Percentiles rank a stretch among this genome's conserved stretches.
Conservation (phyloP, 2,113 vertebrate genomes). For the Agelaius tricolor region DNA sequence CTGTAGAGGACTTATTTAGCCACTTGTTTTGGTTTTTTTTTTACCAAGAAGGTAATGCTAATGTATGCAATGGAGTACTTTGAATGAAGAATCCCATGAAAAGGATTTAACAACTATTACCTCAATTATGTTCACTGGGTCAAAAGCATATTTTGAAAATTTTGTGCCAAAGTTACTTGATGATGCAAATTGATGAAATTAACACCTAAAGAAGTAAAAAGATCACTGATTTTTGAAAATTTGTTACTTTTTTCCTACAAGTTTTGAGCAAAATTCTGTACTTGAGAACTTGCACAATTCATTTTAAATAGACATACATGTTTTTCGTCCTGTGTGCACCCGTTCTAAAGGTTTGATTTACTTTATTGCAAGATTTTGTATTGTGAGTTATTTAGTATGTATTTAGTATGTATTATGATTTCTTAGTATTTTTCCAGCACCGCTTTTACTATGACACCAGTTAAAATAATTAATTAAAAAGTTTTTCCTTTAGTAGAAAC, state of each 20-base stretch:
- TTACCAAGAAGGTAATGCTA: not conserved
- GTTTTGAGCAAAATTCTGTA: not conserved
- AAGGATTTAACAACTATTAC: not conserved
- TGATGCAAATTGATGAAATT: not conserved
- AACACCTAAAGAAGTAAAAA: not conserved
- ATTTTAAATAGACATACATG: not conserved
- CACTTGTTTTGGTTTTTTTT: not conserved
- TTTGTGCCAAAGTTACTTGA: not conserved
- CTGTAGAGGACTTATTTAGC: not conserved
- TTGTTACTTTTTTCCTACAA: not conserved
- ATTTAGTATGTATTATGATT: not conserved
- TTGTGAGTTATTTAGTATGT: not conserved
- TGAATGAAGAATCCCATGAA: not conserved
- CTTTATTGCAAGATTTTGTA: not conserved
- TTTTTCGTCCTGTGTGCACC: not conserved
- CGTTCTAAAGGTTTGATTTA: not conserved
- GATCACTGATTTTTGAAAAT: not conserved
- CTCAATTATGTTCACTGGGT: not conserved
- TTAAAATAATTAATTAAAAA: not conserved
- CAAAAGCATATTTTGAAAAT: not conserved
- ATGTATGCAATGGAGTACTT: not conserved
- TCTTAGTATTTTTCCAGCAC: not conserved
- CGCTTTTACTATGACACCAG: not conserved
- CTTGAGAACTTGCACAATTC: rapidly evolving
- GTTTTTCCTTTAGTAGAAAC: not conserved